Conservation (phyloP, 2,888 invertebrate species). For the Ormia ochracea region DNA sequence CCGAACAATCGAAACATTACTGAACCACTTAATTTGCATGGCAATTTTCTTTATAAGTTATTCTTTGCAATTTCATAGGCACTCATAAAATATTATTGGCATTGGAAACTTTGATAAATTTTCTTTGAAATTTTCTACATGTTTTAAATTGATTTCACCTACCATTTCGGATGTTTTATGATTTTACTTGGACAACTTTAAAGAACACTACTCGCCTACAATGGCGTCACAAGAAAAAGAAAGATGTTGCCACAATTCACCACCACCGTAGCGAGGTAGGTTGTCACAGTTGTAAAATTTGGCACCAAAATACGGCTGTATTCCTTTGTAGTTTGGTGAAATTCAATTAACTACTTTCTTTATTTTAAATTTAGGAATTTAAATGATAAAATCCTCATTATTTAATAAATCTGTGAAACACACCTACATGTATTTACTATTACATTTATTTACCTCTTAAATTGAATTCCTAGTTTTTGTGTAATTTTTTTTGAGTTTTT, state of each 20-base stretch:
- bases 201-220: slow-evolving; percentile 89
- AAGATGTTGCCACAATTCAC: slow-evolving; percentile 66
- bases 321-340: background rate
- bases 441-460: no score
- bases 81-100: slow-evolving; percentile 48
- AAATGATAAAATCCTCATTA: no score
- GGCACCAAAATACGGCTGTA: background rate
- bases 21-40: no score
- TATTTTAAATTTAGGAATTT: no score
- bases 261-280: slow-evolving; percentile 22
- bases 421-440: no score
- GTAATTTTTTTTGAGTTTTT: no score
- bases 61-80: slow-evolving; percentile 8
- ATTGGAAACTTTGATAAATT: slow-evolving; percentile 18
- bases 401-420: no score
- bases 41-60: slow-evolving; percentile 53
- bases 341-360: no score
- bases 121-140: slow-evolving; percentile 5
- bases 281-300: background rate
- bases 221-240: slow-evolving; percentile 92
- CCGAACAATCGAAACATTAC: slow-evolving; percentile 13
- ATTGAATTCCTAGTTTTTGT: no score
- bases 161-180: slow-evolving; percentile 81
- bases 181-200: slow-evolving; percentile 82
- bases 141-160: slow-evolving; percentile 70